Conservation (phyloP, 2,113 vertebrate genomes). For the Heptranchias perlo region DNA sequence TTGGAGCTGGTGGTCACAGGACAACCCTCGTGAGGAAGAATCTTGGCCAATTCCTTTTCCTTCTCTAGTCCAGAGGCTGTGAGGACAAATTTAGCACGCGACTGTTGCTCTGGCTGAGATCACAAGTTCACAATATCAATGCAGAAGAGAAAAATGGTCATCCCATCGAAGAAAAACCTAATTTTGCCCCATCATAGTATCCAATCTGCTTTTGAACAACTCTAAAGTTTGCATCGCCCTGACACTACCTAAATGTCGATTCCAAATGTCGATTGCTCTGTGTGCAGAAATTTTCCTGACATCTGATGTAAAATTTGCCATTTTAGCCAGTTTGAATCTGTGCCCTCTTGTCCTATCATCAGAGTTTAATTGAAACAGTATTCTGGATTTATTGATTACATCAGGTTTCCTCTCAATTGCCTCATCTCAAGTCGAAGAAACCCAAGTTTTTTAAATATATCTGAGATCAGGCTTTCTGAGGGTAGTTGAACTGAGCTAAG, state of each 20-base stretch:
- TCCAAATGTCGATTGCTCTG: not conserved
- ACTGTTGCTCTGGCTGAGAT: not conserved
- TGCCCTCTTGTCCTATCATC: too few relatives aligned
- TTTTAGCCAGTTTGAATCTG: not conserved
- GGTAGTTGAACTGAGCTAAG: not conserved
- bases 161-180: not conserved
- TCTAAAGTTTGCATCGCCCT: not conserved
- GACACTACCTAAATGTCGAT: not conserved
- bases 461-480: not conserved
- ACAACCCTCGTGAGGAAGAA: not conserved
- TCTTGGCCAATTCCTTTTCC: not conserved
- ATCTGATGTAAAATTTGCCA: not conserved
- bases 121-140: not conserved
- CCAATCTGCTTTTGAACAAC: not conserved
- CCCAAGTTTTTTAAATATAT: not conserved
- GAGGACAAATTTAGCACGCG: not conserved
- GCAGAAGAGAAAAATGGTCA: not conserved
- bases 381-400: not conserved
- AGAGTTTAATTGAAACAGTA: not conserved
- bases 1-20: not conserved
- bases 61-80: not conserved
- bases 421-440: not conserved
- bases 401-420: too few relatives aligned
- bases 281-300: not conserved
- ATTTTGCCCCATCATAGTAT: not conserved